These are phyloP conservation scores for Laothoe populi DNA, from an alignment of 2,888 invertebrate genomes.

Conservation along the genomic window DNA sequence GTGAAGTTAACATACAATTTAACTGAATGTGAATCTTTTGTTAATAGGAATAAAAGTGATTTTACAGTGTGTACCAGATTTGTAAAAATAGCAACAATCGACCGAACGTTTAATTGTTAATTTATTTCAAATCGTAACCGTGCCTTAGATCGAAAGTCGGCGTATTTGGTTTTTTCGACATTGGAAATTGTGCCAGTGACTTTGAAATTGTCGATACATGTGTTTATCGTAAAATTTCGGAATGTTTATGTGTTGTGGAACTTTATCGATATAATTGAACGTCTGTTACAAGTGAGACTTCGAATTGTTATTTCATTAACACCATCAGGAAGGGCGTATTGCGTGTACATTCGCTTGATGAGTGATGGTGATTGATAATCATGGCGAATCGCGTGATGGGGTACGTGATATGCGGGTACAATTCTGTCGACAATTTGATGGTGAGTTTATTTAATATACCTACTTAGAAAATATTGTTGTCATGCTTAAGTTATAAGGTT, in stretches of 20 bases:
- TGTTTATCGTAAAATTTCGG: not conserved
- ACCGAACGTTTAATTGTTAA: constrained; percentile 1
- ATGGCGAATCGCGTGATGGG: constrained; percentile 84
- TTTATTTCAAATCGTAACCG: not conserved
- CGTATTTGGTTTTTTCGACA: not conserved
- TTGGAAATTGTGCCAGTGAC: not conserved
- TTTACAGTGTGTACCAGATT: not conserved
- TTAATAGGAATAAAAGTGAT: not conserved
- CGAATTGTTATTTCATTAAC: no score
- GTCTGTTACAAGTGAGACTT: no score
- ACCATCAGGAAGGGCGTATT: constrained; percentile 17
- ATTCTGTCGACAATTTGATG: constrained; percentile 84
- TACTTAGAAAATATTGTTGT: no score
- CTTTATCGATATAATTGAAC: not conserved
- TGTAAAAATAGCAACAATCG: constrained; percentile 16
- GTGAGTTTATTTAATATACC: constrained; percentile 60
- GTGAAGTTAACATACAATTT: not conserved
- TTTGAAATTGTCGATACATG: not conserved
- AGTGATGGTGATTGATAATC: constrained; percentile 37
- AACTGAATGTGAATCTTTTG: not conserved
- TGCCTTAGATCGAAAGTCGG: not conserved
- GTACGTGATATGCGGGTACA: constrained; percentile 85
- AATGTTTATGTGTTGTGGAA: not conserved
- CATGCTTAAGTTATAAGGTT: no score
- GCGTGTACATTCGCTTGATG: constrained; percentile 36